Base-by-base conservation (phyloP, 2,113 vertebrate genomes). In the Chionomys nivalis region DNA sequence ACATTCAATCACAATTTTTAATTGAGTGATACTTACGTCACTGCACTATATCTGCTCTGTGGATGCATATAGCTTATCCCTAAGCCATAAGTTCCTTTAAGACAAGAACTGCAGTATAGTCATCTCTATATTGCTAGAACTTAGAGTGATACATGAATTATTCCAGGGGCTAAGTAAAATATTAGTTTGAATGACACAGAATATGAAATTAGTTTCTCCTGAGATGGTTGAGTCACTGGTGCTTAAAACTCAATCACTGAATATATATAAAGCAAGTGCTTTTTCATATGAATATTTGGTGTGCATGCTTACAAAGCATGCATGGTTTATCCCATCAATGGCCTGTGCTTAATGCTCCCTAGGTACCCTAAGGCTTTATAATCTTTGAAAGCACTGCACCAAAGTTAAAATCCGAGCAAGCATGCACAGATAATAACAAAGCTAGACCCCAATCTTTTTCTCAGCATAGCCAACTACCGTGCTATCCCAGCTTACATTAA, bases 401-500 rank as follows among this genome's bases (percentile, higher is more conserved):
- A 95, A 96, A 97, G 91, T 96, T 96, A 97, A 98, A 98, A 97
- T 70, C 28, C 72, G 83, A 96, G 79, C 33, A 95, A 63, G 94
- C 65, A 24, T 42, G 47, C 47, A 97, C 63, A 94, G 94, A 96
- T 65, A 92, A 96, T 47, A 26, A 63, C 36, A 61, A 85, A 95
- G 26, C 73, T 49, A 95, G 94, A 93, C 42, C 33, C 68, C 65
- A 16, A 0, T 90, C 42, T 88, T 81, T 79, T 79, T 89, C 21
- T 86, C 94, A 76, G 61, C 78, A 87, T 83, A 97, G 90, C 5
- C 63, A 28, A 36, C 68, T 55, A 49, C 44, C 31, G 31, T 17
- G 47, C 78, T 68, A 83, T 73, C 44, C 90, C 17, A 94, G 55
- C 16, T 75, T 58, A 55, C 17, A 55, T 55, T n/a, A n/a, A n/a